A percentile compares a stretch with the other conserved stretches of the same genome.
phyloP scores from a whole-genome alignment of 2,797 vertebrate species.

The Trematomus bernacchii region DNA sequence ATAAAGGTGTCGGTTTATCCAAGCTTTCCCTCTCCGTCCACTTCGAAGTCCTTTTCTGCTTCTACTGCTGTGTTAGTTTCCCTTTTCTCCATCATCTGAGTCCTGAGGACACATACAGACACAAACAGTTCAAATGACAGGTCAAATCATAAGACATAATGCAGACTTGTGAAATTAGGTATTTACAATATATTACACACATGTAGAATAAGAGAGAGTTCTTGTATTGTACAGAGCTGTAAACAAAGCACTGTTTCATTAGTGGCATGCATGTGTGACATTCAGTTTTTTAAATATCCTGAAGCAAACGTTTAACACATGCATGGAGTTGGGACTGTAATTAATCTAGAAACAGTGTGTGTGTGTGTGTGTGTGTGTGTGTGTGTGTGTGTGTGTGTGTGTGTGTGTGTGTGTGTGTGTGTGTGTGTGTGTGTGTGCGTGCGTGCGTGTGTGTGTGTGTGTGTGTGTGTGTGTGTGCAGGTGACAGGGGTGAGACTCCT shows the following conservation, averaged over 20 bases:
- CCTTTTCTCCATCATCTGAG: background rate
- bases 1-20: slow-evolving; percentile 3
- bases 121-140: too few relatives aligned
- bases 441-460: too few relatives aligned
- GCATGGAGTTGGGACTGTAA: slow-evolving; percentile 4
- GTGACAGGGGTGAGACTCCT: background rate
- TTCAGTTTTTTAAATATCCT: background rate
- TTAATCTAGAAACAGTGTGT: background rate
- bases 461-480: background rate
- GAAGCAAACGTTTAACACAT: background rate
- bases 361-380: too few relatives aligned
- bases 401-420: background rate
- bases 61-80: background rate
- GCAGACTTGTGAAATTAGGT: too few relatives aligned
- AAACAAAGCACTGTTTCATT: background rate
- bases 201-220: too few relatives aligned
- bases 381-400: too few relatives aligned
- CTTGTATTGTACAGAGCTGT: too few relatives aligned
- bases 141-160: too few relatives aligned
- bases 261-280: background rate
- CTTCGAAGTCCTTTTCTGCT: slow-evolving; percentile 9
- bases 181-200: too few relatives aligned
- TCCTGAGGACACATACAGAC: slow-evolving; percentile 11
- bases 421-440: too few relatives aligned
- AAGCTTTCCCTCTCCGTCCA: background rate